A percentile compares a stretch with the other conserved stretches of the same genome.
phyloP scores from a whole-genome alignment of 2,113 vertebrate species.

The Carassius auratus region DNA sequence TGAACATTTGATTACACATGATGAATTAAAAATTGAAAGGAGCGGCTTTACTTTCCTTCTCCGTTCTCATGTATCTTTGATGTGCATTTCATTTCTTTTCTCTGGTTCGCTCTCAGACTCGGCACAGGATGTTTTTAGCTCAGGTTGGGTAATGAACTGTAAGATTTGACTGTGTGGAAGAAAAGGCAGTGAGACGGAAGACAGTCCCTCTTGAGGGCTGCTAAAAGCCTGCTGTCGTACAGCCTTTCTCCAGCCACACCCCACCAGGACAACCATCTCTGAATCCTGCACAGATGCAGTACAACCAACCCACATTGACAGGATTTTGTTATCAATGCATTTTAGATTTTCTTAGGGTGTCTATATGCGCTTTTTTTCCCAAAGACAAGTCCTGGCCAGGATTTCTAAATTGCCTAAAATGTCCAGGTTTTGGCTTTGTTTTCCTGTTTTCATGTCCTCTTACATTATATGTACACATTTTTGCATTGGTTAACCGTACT shows the following conservation, averaged over 20 bases:
- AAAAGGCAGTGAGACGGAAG: slow-evolving; percentile 60
- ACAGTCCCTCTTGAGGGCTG: slow-evolving; percentile 55
- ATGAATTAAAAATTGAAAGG: slow-evolving; percentile 32
- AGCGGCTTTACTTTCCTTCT: slow-evolving; percentile 2
- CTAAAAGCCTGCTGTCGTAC: slow-evolving; percentile 62
- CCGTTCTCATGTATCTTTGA: slow-evolving; percentile 61
- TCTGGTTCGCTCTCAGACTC: slow-evolving; percentile 45
- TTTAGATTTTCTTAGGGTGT: background rate
- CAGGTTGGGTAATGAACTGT: slow-evolving; percentile 59
- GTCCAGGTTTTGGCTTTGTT: background rate
- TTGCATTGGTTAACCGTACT: too few species aligned
- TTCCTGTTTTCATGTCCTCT: background rate
- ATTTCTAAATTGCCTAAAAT: background rate
- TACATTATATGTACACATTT: too few species aligned
- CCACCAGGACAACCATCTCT: background rate
- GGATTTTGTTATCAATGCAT: background rate
- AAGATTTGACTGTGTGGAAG: slow-evolving; percentile 63
- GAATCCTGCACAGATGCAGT: background rate
- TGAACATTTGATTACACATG: background rate
- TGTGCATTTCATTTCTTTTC: slow-evolving; percentile 51
- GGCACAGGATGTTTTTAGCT: slow-evolving; percentile 47
- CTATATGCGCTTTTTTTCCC: background rate
- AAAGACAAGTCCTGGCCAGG: background rate
- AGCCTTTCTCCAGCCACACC: slow-evolving; percentile 14
- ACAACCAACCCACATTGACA: background rate